Evolutionary conservation across 2,888 invertebrate species (phyloP).

Genomic region (Microdon myrmicae): DNA sequence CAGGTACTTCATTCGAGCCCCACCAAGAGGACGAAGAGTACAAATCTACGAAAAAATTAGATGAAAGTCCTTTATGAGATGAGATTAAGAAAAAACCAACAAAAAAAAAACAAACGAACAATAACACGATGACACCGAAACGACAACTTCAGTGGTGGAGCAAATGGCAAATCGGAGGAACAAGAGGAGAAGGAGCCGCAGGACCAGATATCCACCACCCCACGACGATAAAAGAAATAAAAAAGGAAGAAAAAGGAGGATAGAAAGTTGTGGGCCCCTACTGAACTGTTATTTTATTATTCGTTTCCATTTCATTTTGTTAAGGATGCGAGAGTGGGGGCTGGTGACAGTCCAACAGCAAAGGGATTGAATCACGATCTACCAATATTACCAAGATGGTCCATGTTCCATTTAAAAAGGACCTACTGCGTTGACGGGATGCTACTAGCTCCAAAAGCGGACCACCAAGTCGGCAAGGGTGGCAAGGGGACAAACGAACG

Average conservation of each 20-base stretch:
- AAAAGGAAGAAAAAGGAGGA: background rate
- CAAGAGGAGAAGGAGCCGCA: constrained; percentile 10
- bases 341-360: constrained; percentile 28
- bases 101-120: constrained; percentile 1
- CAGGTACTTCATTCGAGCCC: background rate
- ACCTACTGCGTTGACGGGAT: too few relatives aligned
- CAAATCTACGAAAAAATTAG: constrained; percentile 6
- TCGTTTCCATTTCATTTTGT: constrained; percentile 44
- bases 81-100: constrained; percentile 30
- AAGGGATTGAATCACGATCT: constrained; percentile 35
- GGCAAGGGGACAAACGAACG: too few relatives aligned
- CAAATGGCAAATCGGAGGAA: background rate
- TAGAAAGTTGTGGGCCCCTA: constrained; percentile 1
- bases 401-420: too few relatives aligned
- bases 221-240: constrained; percentile 14
- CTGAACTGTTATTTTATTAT: constrained; percentile 42
- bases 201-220: constrained; percentile 10
- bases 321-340: constrained; percentile 4
- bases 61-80: too few relatives aligned
- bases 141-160: background rate
- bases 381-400: too few relatives aligned
- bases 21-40: constrained; percentile 28
- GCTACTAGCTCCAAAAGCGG: too few relatives aligned
- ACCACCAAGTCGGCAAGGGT: too few relatives aligned
- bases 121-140: background rate